phyloP scores from a whole-genome alignment of 2,888 invertebrate species.

The Laspeyria flexula region DNA sequence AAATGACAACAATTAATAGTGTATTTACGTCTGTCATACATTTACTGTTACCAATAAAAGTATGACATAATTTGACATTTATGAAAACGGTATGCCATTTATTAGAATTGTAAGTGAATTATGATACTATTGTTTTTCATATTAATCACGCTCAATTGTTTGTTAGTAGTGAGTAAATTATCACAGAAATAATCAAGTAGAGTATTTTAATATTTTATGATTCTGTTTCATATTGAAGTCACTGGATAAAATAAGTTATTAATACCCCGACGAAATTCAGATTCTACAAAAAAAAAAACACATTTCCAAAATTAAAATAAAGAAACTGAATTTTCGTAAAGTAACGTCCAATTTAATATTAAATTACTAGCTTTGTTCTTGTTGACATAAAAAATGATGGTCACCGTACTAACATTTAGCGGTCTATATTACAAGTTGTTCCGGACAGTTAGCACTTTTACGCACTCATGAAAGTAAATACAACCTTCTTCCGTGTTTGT shows the following conservation, averaged over 20 bases:
- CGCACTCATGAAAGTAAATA: conserved; percentile 50
- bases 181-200: no score
- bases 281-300: no score
- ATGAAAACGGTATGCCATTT: not conserved
- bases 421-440: conserved; percentile 64
- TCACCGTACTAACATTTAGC: conserved; percentile 52
- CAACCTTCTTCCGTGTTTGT: conserved; percentile 38
- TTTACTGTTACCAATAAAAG: not conserved
- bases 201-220: no score
- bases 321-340: no score
- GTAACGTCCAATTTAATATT: no score
- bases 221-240: no score
- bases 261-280: no score
- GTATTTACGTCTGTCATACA: not conserved
- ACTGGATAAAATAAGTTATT: no score
- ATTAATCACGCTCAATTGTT: not conserved
- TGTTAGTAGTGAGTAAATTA: no score
- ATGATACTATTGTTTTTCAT: not conserved
- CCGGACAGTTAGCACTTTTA: conserved; percentile 76
- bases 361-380: no score
- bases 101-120: not conserved
- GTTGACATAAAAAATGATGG: conserved; percentile 3
- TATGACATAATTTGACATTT: not conserved
- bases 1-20: not conserved
- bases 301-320: no score